A percentile compares a stretch with the other conserved stretches of the same genome.
These are phyloP conservation scores for Globodera ellingtonae DNA, from an alignment of 1,140 invertebrate species.

Conservation along the genomic window DNA sequence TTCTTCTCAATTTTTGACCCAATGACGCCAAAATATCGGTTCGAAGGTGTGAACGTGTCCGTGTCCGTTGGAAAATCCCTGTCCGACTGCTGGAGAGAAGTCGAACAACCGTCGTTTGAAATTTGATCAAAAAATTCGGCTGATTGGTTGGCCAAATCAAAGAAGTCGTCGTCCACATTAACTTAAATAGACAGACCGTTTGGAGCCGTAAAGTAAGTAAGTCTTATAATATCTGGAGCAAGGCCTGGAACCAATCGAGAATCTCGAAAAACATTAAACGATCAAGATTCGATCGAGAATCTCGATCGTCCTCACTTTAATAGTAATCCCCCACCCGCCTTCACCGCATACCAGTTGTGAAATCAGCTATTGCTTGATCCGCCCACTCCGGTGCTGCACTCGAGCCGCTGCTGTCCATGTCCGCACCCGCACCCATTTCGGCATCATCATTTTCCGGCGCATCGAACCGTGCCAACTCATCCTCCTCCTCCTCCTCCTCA, in stretches of 20 bases:
- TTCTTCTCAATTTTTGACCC: too few relatives aligned
- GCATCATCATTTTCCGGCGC: neutral
- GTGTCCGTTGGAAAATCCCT: neutral
- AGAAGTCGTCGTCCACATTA: conserved; percentile 46
- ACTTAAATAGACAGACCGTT: conserved; percentile 28
- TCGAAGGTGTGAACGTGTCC: neutral
- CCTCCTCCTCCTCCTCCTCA: neutral
- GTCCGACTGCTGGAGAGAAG: neutral
- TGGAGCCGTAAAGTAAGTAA: neutral
- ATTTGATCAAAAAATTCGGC: conserved; percentile 39
- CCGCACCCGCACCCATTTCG: neutral
- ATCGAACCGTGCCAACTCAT: neutral
- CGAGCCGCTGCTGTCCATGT: conserved; percentile 4
- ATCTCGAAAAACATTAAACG: too few relatives aligned
- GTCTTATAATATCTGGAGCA: too few relatives aligned
- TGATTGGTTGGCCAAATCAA: conserved; percentile 35
- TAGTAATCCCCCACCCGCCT: too few relatives aligned
- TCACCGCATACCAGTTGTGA: neutral
- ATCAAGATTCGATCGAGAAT: too few relatives aligned
- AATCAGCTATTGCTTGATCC: neutral
- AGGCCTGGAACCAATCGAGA: too few relatives aligned
- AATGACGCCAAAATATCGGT: too few relatives aligned
- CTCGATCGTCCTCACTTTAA: too few relatives aligned
- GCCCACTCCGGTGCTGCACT: conserved; percentile 33
- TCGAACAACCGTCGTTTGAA: neutral